Evolutionary conservation across 2,113 vertebrate species (phyloP).

Genomic region (Thunnus maccoyii): DNA sequence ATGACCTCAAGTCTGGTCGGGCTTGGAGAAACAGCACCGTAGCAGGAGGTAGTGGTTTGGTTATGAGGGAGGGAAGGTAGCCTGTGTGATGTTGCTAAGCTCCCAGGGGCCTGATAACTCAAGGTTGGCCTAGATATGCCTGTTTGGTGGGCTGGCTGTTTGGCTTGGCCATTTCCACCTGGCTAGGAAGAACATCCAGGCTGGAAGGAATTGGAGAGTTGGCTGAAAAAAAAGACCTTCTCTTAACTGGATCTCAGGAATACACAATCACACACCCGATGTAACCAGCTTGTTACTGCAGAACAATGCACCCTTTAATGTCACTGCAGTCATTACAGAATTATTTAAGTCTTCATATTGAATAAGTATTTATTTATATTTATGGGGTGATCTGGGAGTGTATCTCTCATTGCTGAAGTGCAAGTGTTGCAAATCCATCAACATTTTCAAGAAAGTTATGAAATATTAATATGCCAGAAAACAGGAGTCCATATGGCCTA

Average conservation of each 20-base stretch:
- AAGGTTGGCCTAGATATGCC: slow-evolving; percentile 74
- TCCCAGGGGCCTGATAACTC: slow-evolving; percentile 67
- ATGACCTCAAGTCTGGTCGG: slow-evolving; percentile 47
- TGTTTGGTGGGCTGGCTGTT: slow-evolving; percentile 61
- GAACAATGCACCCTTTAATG: neutral
- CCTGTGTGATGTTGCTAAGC: slow-evolving; percentile 62
- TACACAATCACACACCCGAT: slow-evolving; percentile 11
- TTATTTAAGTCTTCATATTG: neutral
- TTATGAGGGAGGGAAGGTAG: slow-evolving; percentile 38
- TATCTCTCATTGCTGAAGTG: neutral
- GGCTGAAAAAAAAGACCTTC: slow-evolving; percentile 19
- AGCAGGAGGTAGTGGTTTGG: slow-evolving; percentile 42
- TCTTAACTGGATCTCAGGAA: neutral
- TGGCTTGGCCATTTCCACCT: slow-evolving; percentile 61
- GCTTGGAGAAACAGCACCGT: slow-evolving; percentile 45
- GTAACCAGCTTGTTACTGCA: neutral
- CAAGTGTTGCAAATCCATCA: neutral
- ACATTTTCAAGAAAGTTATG: slow-evolving; percentile 16
- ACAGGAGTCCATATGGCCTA: slow-evolving; percentile 62
- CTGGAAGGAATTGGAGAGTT: slow-evolving; percentile 39
- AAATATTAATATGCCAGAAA: slow-evolving; percentile 41
- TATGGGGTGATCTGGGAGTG: no score
- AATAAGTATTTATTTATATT: neutral
- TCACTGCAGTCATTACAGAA: neutral
- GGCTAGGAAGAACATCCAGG: slow-evolving; percentile 51